Conservation (phyloP, 2,797 vertebrate species). For the Anguilla obscura region DNA sequence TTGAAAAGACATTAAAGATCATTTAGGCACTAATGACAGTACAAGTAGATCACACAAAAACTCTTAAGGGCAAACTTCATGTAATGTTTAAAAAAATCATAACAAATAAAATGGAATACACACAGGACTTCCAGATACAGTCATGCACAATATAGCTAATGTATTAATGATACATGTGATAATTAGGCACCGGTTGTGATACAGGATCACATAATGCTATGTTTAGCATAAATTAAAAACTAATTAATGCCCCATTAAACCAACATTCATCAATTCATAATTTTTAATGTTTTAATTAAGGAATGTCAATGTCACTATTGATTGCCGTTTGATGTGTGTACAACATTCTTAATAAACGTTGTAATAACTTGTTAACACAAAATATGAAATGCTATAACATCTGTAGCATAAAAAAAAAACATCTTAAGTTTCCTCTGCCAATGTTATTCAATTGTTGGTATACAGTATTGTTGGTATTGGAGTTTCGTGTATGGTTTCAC, state of each 20-base stretch:
- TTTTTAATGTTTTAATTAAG: conserved; percentile 3
- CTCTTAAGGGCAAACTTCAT: background rate
- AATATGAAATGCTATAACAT: background rate
- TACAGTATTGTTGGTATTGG: background rate
- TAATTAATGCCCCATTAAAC: background rate
- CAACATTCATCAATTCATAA: background rate
- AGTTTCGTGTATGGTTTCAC: background rate
- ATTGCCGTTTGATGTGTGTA: background rate
- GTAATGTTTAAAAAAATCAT: too few relatives aligned
- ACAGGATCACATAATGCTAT: background rate
- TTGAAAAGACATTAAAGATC: background rate
- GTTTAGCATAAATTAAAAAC: background rate
- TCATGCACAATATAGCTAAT: background rate
- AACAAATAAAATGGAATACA: background rate
- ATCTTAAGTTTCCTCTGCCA: background rate
- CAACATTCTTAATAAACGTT: background rate
- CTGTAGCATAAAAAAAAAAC: background rate
- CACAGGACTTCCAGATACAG: background rate
- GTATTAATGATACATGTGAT: background rate
- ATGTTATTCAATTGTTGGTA: background rate
- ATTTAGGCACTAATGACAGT: background rate
- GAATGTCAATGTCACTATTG: background rate
- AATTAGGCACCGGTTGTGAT: background rate
- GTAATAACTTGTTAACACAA: background rate
- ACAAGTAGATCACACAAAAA: background rate